Percentiles rank a stretch among this genome's conserved stretches.
phyloP scores from a whole-genome alignment of 2,888 invertebrate genomes.

The Heteromyza rotundicornis region DNA sequence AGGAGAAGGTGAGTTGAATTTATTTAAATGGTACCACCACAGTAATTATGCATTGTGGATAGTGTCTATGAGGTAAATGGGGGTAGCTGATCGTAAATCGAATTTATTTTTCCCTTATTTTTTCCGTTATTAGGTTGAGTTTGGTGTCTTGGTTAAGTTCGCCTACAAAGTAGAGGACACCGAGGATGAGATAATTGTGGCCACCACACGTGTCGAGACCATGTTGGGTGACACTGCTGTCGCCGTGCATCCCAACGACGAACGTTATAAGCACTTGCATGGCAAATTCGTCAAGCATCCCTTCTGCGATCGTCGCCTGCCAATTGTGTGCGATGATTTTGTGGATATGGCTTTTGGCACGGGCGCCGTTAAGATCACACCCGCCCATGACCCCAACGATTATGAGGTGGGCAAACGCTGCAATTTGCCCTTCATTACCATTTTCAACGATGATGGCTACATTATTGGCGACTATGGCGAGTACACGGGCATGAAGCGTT shows the following conservation, averaged over 20 bases:
- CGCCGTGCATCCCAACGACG: conserved; percentile 95
- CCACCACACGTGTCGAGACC: conserved; percentile 97
- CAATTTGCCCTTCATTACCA: conserved; percentile 82
- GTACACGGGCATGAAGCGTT: conserved; percentile 87
- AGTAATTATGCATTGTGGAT: background rate
- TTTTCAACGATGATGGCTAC: conserved; percentile 90
- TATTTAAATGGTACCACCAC: no score
- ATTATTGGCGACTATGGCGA: conserved; percentile 80
- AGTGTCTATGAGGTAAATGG: background rate
- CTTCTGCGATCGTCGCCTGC: conserved; percentile 80
- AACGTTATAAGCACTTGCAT: conserved; percentile 80
- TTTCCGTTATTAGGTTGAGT: conserved; percentile 70
- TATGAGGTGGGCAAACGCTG: conserved; percentile 94
- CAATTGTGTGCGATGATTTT: conserved; percentile 89
- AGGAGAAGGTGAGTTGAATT: conserved; percentile 53
- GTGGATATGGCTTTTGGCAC: conserved; percentile 97
- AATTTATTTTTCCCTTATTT: background rate
- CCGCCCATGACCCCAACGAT: conserved; percentile 96
- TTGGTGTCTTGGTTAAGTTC: conserved; percentile 91
- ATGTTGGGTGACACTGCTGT: conserved; percentile 98
- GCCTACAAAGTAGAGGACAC: conserved; percentile 76
- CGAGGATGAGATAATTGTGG: conserved; percentile 86
- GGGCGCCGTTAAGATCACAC: conserved; percentile 98
- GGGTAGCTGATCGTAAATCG: no score
- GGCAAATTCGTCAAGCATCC: conserved; percentile 89